phyloP scores from a whole-genome alignment of 2,888 invertebrate species.

The Mimas tiliae region DNA sequence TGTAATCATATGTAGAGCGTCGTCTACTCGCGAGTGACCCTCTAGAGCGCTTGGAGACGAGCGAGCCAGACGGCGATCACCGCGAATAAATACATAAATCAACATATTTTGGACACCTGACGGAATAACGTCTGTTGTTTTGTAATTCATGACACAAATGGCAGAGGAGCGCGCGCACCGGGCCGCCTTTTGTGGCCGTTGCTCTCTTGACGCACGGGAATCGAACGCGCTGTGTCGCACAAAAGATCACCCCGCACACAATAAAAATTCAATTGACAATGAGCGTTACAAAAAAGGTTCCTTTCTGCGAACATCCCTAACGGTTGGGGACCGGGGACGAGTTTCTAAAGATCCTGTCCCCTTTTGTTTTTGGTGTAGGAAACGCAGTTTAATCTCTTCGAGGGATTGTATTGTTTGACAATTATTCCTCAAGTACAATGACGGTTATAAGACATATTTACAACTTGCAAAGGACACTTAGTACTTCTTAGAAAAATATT shows the following conservation, averaged over 20 bases:
- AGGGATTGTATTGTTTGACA: constrained; percentile 31
- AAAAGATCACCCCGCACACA: constrained; percentile 77
- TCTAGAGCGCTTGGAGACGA: constrained; percentile 42
- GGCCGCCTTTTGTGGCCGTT: constrained; percentile 72
- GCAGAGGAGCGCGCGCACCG: constrained; percentile 73
- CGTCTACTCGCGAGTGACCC: constrained; percentile 39
- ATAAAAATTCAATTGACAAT: constrained; percentile 84
- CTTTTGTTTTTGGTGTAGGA: constrained; percentile 70
- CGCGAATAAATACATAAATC: constrained; percentile 63
- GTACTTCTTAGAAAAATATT: background rate
- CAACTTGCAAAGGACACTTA: background rate
- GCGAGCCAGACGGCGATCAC: constrained; percentile 37
- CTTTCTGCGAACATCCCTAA: constrained; percentile 45
- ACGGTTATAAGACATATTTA: background rate
- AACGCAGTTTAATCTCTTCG: constrained; percentile 62
- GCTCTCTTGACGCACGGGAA: constrained; percentile 71
- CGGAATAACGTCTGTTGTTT: constrained; percentile 57
- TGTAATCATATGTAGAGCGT: constrained; percentile 2
- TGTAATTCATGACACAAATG: constrained; percentile 69
- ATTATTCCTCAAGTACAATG: constrained; percentile 10
- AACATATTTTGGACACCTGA: constrained; percentile 72
- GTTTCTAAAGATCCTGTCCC: constrained; percentile 71
- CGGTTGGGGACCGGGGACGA: constrained; percentile 69
- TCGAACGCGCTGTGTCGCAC: constrained; percentile 81
- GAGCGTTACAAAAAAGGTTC: constrained; percentile 48